Evolutionary conservation across 1,140 invertebrate species (phyloP), one percentile per base, ranked within the genome.

Genomic region (Drosophila mojavensis): DNA sequence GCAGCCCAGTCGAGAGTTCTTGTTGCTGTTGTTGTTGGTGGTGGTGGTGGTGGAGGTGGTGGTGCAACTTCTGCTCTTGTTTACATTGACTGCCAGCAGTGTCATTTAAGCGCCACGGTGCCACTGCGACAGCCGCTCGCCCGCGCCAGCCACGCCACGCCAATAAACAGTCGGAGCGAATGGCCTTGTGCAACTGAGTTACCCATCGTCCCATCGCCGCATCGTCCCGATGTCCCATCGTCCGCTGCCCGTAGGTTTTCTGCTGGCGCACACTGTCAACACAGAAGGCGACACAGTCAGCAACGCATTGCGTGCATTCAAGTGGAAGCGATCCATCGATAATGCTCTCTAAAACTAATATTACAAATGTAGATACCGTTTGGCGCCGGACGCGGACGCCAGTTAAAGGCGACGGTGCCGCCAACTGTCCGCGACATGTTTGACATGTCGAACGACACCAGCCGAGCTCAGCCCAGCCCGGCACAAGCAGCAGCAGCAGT

Each of bases 401-500:
- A 75, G 66, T 54, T 28, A 81, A 86, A 86, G 78, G 83, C 88
- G 81, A 84, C 83, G 84, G 75, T 84, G 89, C 89, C 89, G 89
- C 89, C 90, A 91, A 90, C 84, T 75, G 84, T 89, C 90, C 89
- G 90, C 89, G 90, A 90, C 90, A 83, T 78, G 85, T 91, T 91
- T 91, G 90, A 91, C 89, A 91, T 86, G 75, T 77, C 84, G 68
- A 80, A 80, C 77, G 79, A 79, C 79, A 83, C 83, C 72, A 67
- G 43, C 41, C 41, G 5, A 5, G 13, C 43, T 5, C 43, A 45
- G 20, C 20, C 20, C 20, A 24, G 39, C 41, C 43, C 43, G 15
- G 13, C 43, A 5, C 43, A 15, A 15, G 43, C 43, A n/a, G 43
- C 5, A 15, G 33, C 33, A 36, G 33, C 33, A 36, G 33, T 9